phyloP scores from a whole-genome alignment of 2,113 vertebrate species.

The Leiothrix lutea region DNA sequence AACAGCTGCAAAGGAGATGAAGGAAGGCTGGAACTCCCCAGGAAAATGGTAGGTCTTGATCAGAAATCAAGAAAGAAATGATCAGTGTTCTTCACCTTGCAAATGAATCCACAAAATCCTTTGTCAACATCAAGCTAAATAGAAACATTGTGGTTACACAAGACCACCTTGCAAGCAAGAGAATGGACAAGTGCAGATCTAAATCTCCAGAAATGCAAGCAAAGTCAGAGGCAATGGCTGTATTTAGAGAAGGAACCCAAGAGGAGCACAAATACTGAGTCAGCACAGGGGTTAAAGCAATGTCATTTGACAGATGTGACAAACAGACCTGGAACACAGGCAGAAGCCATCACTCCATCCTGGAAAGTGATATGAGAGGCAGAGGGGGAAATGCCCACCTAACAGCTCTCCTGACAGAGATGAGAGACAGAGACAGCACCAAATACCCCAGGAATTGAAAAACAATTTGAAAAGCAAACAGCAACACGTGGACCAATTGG shows the following conservation, averaged over 20 bases:
- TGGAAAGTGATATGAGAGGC: fast-evolving
- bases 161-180: not conserved
- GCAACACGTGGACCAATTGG: fast-evolving
- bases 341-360: not conserved
- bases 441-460: not conserved
- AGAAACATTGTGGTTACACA: not conserved
- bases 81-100: not conserved
- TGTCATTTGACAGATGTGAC: not conserved
- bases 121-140: not conserved
- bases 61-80: not conserved
- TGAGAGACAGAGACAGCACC: not conserved
- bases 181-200: not conserved
- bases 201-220: not conserved
- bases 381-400: not conserved
- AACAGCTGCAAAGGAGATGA: not conserved
- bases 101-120: not conserved
- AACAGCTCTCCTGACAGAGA: not conserved
- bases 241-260: not conserved
- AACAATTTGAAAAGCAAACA: not conserved
- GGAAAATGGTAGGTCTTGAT: not conserved
- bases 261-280: not conserved
- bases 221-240: not conserved
- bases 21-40: not conserved
- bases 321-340: not conserved
- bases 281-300: not conserved